phyloP scores from a whole-genome alignment of 2,888 invertebrate species.

The Apamea anceps region DNA sequence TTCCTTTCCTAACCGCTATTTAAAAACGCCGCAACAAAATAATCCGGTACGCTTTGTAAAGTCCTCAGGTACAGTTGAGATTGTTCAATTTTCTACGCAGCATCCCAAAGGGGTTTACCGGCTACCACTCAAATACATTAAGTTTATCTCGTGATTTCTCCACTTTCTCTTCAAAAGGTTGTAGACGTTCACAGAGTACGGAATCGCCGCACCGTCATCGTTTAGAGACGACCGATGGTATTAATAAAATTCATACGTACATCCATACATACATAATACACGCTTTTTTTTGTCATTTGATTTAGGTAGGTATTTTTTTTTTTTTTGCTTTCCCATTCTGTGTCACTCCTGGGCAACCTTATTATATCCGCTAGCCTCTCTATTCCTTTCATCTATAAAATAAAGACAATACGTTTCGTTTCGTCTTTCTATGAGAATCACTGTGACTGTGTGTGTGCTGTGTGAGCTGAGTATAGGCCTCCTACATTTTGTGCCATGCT shows the following conservation, averaged over 20 bases:
- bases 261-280: too few species aligned
- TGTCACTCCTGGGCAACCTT: background rate
- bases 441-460: background rate
- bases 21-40: background rate
- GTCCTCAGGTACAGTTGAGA: constrained; percentile 58
- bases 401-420: too few species aligned
- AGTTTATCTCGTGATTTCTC: constrained; percentile 19
- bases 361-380: too few species aligned
- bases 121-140: constrained; percentile 62
- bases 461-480: too few species aligned
- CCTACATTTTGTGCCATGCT: too few species aligned
- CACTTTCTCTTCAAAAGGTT: constrained; percentile 9
- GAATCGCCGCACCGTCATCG: accelerated
- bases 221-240: background rate
- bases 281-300: too few species aligned
- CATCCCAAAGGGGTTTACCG: constrained; percentile 59
- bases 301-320: background rate
- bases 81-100: constrained; percentile 69
- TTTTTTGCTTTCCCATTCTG: background rate
- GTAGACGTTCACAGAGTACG: background rate
- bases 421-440: background rate
- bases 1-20: background rate
- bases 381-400: background rate
- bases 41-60: constrained; percentile 26
- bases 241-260: background rate